Base-by-base conservation (phyloP, 23 tunicate species). In the Halocynthia aurantium region DNA sequence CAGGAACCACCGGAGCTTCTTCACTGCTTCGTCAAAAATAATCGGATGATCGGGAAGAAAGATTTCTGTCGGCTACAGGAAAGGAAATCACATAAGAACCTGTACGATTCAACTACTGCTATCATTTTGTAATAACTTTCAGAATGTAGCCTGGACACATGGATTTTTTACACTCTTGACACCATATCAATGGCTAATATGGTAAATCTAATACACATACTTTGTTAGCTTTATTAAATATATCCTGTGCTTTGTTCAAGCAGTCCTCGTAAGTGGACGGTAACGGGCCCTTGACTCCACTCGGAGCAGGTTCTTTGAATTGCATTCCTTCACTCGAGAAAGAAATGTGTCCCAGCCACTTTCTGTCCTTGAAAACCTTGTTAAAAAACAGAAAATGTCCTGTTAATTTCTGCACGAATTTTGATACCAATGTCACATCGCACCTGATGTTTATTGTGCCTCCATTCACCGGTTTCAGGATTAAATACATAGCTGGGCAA, bases 341-440 rank as follows among this genome's bases (percentile, higher is more conserved):
- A 10, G 57, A 62, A 10, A 70, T 75, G 44, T 90, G 82, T 15
- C 93, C 99, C n/a, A 96, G 80, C 99, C 99, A 96, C 44, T 55
- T 61, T 40, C 99, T 73, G 51, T 85, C 93, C 20, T 80, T 56
- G 50, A 82, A 92, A 6, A 94, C 73, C 85, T 88, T 74, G n/a
- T 31, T 4, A 31, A 31, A 31, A 31, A 0, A 31, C 2, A 31
- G 44, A 31, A 31, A 31, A 31, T 31, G 44, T 31, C 44, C 1
- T 31, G 44, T 31, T 31, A 31, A 31, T 31, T 31, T 31, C 44
- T 31, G 44, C 44, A 31, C 44, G 4, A 4, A 31, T 31, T 4
- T 31, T 31, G 44, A 31, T 31, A 31, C 44, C 44, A 31, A 60
- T 60, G 64, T 60, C 2, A 1, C n/a, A n/a, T 60, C 17, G 2